Percentiles rank a stretch among this genome's conserved stretches.
phyloP scores from a whole-genome alignment of 2,797 vertebrate species.

The Helicolenus hilgendorfi region DNA sequence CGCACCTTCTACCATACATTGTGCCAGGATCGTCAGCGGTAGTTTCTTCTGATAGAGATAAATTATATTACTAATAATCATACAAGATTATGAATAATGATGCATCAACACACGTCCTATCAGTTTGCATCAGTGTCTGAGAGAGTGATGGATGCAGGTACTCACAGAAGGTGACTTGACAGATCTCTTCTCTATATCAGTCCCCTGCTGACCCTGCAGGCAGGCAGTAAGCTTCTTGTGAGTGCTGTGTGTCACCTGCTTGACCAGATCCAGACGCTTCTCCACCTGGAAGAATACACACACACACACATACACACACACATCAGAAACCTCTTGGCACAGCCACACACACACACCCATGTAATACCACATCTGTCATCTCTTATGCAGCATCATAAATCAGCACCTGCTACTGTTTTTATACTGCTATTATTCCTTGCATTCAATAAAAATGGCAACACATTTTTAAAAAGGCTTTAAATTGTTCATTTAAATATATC shows the following conservation, averaged over 20 bases:
- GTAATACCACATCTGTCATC: background rate
- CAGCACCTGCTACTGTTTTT: background rate
- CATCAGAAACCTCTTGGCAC: background rate
- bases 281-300: constrained; percentile 91
- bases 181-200: constrained; percentile 96
- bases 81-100: background rate
- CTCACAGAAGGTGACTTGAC: constrained; percentile 91
- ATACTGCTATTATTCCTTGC: background rate
- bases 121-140: background rate
- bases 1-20: constrained; percentile 96
- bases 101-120: background rate
- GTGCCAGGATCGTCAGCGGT: constrained; percentile 95
- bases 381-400: background rate
- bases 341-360: background rate
- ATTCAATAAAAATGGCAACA: background rate
- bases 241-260: constrained; percentile 98
- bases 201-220: constrained; percentile 97
- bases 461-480: background rate
- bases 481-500: background rate
- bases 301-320: background rate
- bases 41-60: constrained; percentile 94
- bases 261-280: constrained; percentile 98
- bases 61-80: background rate
- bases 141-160: background rate
- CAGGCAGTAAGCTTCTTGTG: constrained; percentile 98